phyloP scores from a whole-genome alignment of 2,113 vertebrate genomes.

The Columbina picui region DNA sequence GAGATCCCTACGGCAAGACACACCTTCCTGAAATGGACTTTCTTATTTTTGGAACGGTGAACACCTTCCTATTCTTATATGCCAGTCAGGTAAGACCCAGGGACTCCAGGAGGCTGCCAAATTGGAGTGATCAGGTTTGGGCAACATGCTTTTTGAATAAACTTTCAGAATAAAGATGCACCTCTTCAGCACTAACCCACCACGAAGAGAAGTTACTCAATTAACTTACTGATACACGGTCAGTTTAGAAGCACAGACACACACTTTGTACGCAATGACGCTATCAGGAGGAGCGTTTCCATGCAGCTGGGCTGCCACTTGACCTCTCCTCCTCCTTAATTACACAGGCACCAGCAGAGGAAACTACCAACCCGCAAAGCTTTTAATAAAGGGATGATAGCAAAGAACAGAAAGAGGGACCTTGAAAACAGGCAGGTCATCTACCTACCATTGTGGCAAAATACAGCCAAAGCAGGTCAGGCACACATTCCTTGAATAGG shows the following conservation, averaged over 20 bases:
- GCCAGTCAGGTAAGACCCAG: background rate
- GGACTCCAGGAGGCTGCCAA: background rate
- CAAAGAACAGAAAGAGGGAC: background rate
- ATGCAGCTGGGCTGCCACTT: background rate
- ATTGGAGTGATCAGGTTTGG: background rate
- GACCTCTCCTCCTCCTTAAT: background rate
- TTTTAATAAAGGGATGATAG: background rate
- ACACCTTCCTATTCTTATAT: background rate
- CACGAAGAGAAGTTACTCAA: background rate
- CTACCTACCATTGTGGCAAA: background rate
- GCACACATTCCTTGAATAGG: background rate
- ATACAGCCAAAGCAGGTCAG: background rate
- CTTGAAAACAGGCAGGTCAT: background rate
- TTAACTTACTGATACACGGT: background rate
- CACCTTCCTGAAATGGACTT: background rate
- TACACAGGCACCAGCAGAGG: background rate
- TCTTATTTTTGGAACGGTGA: background rate
- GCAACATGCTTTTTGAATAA: background rate
- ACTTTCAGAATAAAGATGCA: background rate
- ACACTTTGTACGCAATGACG: rapidly evolving
- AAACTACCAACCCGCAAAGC: background rate
- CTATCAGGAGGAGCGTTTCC: background rate
- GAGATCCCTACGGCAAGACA: background rate
- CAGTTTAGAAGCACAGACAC: background rate
- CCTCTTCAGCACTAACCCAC: background rate